phyloP scores from a whole-genome alignment of 92 coral and sea anemone genomes.

The Epizoanthus rinbou region DNA sequence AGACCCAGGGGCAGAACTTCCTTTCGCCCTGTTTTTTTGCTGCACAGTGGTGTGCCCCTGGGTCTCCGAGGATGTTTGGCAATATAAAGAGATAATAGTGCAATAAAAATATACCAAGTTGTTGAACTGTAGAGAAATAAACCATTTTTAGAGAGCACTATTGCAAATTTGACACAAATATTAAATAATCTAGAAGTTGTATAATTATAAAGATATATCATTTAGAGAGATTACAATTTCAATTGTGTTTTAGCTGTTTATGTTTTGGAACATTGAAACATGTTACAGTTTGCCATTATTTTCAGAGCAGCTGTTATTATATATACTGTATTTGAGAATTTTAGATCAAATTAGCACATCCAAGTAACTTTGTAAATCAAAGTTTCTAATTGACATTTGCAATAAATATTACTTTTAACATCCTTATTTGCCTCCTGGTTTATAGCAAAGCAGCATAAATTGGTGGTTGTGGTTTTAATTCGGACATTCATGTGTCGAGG shows the following conservation, averaged over 20 bases:
- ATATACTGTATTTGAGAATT: background rate
- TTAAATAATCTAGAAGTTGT: background rate
- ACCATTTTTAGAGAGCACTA: background rate
- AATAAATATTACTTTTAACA: background rate
- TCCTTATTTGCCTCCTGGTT: too few species aligned
- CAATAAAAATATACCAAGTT: too few species aligned
- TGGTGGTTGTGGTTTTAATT: too few species aligned
- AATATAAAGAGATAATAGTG: too few species aligned
- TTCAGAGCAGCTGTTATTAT: background rate
- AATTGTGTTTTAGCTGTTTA: background rate
- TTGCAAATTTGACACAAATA: background rate
- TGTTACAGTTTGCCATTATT: background rate
- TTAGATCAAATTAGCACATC: background rate
- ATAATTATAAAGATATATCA: conserved; percentile 3
- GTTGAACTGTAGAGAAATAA: too few species aligned
- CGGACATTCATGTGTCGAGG: too few species aligned
- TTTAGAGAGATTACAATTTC: background rate
- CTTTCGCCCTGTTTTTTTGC: too few species aligned
- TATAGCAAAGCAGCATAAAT: too few species aligned
- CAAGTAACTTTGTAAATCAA: too few species aligned
- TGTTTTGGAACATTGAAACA: background rate
- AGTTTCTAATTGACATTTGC: background rate
- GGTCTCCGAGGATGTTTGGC: too few species aligned
- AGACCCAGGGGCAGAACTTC: too few species aligned
- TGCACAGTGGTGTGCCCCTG: too few species aligned